Conservation (phyloP, 2,113 vertebrate genomes). For the Hemiscyllium ocellatum region DNA sequence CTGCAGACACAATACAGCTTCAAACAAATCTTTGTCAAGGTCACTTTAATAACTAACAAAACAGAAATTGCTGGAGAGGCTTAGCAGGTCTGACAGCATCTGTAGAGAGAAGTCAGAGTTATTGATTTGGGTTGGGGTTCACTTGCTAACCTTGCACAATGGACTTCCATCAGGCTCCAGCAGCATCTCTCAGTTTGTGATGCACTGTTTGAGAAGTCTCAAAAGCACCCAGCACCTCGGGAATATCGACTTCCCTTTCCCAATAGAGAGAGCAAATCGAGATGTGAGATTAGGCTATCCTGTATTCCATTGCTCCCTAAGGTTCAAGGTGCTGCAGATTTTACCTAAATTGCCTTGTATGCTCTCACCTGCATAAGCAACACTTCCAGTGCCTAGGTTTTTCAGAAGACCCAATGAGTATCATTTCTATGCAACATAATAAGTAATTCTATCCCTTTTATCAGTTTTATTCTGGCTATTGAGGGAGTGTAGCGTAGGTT, state of each 20-base stretch:
- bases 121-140: too few relatives aligned
- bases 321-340: neutral
- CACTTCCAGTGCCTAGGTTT: neutral
- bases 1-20: too few relatives aligned
- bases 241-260: neutral
- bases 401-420: neutral
- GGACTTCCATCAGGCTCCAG: too few relatives aligned
- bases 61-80: too few relatives aligned
- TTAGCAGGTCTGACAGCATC: too few relatives aligned
- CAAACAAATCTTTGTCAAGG: too few relatives aligned
- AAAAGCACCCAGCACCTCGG: neutral
- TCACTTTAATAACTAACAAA: too few relatives aligned
- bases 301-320: neutral
- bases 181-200: neutral
- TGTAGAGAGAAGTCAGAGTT: too few relatives aligned
- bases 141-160: too few relatives aligned
- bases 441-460: neutral
- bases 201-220: neutral
- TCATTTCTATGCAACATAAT: neutral
- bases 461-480: neutral
- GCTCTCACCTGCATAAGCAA: neutral
- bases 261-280: neutral
- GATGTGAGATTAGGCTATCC: neutral
- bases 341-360: neutral
- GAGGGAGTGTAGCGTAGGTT: too few relatives aligned